Evolutionary conservation across 2,888 invertebrate genomes (phyloP).

Genomic region (Diloba caeruleocephala): DNA sequence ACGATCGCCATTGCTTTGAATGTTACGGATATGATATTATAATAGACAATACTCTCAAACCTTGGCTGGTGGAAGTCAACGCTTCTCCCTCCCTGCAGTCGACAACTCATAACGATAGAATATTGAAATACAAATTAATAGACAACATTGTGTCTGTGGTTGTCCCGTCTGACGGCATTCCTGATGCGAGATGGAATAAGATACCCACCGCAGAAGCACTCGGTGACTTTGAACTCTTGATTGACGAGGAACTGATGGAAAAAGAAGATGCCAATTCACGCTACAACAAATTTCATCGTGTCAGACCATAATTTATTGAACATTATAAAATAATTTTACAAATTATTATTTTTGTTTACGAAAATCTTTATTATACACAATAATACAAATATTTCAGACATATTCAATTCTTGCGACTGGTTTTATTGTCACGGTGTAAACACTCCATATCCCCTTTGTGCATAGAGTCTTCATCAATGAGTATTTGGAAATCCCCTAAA

Average conservation of each 20-base stretch:
- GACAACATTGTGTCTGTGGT: constrained; percentile 98
- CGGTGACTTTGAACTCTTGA: constrained; percentile 95
- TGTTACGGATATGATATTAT: constrained; percentile 99
- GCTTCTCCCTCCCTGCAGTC: constrained; percentile 99
- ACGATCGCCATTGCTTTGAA: constrained; percentile 97
- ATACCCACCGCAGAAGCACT: constrained; percentile 92
- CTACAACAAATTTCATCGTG: constrained; percentile 66
- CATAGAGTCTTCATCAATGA: constrained; percentile 92
- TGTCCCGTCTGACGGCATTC: constrained; percentile 95
- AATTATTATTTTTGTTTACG: too few relatives aligned
- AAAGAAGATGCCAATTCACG: constrained; percentile 88
- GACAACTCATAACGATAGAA: constrained; percentile 97
- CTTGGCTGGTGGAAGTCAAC: constrained; percentile 98
- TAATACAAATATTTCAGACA: too few relatives aligned
- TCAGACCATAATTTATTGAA: constrained; percentile 37
- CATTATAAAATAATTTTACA: neutral
- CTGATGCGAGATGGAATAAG: constrained; percentile 97
- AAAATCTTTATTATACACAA: too few relatives aligned
- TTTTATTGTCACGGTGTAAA: constrained; percentile 46
- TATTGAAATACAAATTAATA: constrained; percentile 97
- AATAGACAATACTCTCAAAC: constrained; percentile 97
- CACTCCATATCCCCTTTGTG: constrained; percentile 86
- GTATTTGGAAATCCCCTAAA: constrained; percentile 93
- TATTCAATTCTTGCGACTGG: constrained; percentile 26
- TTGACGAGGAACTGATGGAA: constrained; percentile 94